phyloP scores from a whole-genome alignment of 2,888 invertebrate species.

The Corythucha ciliata region DNA sequence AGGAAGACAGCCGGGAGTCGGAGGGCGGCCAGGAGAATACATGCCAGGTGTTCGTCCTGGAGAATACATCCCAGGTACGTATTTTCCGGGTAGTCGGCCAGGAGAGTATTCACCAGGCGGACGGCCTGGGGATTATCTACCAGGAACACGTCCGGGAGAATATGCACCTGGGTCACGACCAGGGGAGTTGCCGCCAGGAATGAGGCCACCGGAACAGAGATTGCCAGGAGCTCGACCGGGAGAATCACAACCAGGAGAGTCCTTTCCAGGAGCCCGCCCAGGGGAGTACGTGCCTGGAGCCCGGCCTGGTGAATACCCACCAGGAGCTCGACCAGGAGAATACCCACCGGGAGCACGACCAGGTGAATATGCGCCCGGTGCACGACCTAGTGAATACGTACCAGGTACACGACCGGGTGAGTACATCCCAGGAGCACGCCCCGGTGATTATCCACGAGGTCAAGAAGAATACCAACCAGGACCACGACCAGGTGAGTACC shows the following conservation, averaged over 20 bases:
- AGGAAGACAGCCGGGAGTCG: slow-evolving; percentile 17
- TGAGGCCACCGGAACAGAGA: slow-evolving; percentile 23
- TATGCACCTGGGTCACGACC: slow-evolving; percentile 15
- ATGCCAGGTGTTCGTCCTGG: slow-evolving; percentile 26
- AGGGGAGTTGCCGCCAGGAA: slow-evolving; percentile 10
- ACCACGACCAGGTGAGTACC: slow-evolving; percentile 1
- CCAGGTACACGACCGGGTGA: slow-evolving; percentile 7
- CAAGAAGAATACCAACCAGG: slow-evolving; percentile 17
- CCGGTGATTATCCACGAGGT: slow-evolving; percentile 26
- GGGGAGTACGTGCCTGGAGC: slow-evolving; percentile 14
- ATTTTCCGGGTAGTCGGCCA: slow-evolving; percentile 19
- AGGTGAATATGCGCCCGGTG: slow-evolving; percentile 11
- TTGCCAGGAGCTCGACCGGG: slow-evolving; percentile 19
- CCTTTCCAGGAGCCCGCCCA: slow-evolving; percentile 17
- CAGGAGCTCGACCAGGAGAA: slow-evolving; percentile 18
- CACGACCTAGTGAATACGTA: slow-evolving; percentile 22
- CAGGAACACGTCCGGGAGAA: slow-evolving; percentile 22
- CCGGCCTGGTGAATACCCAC: slow-evolving; percentile 19
- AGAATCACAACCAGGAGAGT: slow-evolving; percentile 13
- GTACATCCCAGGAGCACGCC: slow-evolving; percentile 18
- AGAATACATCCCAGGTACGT: slow-evolving; percentile 25
- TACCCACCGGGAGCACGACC: slow-evolving; percentile 15
- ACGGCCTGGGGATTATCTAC: slow-evolving; percentile 23
- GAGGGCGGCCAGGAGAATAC: slow-evolving; percentile 25
- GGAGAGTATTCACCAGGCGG: slow-evolving; percentile 15